Conservation (phyloP, 1,140 invertebrate genomes). For the Aphis gossypii region DNA sequence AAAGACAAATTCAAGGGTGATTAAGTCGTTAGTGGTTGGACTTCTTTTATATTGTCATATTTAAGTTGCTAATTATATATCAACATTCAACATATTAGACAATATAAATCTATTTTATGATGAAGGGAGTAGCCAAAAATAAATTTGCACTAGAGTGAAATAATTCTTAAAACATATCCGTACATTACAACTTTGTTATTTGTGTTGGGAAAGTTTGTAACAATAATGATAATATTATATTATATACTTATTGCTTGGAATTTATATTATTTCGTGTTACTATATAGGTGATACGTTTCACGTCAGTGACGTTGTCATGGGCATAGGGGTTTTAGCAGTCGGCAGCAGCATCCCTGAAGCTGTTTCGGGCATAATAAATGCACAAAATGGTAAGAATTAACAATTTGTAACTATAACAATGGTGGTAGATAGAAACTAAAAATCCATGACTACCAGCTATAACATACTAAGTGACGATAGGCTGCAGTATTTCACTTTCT, state of each 20-base stretch:
- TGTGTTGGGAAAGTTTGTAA: not conserved
- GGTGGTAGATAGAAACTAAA: too few species aligned
- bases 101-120: not conserved
- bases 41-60: not conserved
- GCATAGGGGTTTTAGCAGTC: slow-evolving; percentile 84
- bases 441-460: too few species aligned
- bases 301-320: slow-evolving; percentile 87
- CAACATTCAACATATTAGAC: not conserved
- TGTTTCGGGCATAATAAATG: slow-evolving; percentile 81
- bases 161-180: not conserved
- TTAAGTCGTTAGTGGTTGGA: not conserved
- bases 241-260: not conserved
- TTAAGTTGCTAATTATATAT: not conserved
- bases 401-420: not conserved
- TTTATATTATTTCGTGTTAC: too few species aligned
- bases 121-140: not conserved
- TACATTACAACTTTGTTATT: not conserved
- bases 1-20: not conserved
- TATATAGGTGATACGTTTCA: slow-evolving; percentile 73
- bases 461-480: too few species aligned
- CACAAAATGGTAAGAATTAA: slow-evolving; percentile 68
- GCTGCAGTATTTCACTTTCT: too few species aligned
- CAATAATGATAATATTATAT: not conserved
- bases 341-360: slow-evolving; percentile 90
- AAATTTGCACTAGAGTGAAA: not conserved